Conservation (phyloP, 2,888 invertebrate species). For the Heliconius cydno region DNA sequence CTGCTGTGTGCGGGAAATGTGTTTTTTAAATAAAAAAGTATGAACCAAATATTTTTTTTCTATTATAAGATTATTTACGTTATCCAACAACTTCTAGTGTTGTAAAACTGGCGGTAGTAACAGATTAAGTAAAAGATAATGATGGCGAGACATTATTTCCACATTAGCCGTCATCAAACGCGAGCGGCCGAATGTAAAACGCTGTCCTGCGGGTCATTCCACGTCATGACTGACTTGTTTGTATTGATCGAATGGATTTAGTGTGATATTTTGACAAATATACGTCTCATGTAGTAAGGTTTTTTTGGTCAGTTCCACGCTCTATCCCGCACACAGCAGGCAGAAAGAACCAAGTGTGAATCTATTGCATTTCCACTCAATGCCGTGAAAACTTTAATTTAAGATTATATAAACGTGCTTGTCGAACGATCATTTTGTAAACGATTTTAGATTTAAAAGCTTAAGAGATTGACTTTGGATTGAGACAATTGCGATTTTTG, state of each 20-base stretch:
- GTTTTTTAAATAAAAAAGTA: neutral
- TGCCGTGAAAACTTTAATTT: neutral
- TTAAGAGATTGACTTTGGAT: neutral
- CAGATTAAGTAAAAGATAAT: constrained; percentile 77
- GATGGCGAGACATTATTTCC: constrained; percentile 72
- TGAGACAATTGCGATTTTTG: neutral
- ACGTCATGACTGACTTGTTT: constrained; percentile 15
- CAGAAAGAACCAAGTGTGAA: no score
- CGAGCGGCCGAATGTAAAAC: constrained; percentile 43
- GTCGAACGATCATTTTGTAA: neutral
- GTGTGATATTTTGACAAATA: neutral
- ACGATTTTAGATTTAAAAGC: neutral
- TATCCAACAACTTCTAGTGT: constrained; percentile 46
- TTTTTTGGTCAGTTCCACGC: no score
- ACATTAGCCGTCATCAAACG: constrained; percentile 65
- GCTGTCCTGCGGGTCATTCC: constrained; percentile 29
- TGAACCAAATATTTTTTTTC: neutral
- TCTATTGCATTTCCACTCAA: no score
- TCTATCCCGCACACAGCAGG: no score
- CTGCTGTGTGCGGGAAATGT: no score
- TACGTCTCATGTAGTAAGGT: neutral
- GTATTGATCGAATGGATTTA: constrained; percentile 19
- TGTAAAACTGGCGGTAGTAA: constrained; percentile 60
- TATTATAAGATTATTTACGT: constrained; percentile 25
- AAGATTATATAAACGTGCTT: neutral